Percentiles rank a stretch among this genome's conserved stretches.
These are phyloP conservation scores for Accipiter cooperii DNA, from an alignment of 2,113 vertebrate genomes.

Conservation along the genomic window DNA sequence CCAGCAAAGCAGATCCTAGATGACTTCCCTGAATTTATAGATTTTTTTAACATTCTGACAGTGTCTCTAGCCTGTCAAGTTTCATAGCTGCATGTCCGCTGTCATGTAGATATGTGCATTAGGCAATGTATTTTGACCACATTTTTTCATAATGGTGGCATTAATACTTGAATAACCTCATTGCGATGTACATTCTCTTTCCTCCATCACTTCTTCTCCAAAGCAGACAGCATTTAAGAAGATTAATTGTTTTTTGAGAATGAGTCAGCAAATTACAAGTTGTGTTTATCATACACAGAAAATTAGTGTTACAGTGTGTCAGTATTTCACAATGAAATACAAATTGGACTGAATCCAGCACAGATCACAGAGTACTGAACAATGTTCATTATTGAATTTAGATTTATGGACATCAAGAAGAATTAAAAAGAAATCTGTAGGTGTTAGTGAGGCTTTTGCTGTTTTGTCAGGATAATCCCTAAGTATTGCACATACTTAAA, in stretches of 20 bases:
- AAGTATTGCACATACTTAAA: background rate
- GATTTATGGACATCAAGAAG: background rate
- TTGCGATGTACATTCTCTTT: background rate
- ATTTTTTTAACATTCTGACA: background rate
- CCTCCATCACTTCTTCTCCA: background rate
- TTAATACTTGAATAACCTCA: background rate
- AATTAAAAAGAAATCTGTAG: background rate
- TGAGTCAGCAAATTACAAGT: background rate
- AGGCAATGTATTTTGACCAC: background rate
- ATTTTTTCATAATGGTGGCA: background rate
- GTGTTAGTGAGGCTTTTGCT: background rate
- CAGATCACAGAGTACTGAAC: background rate
- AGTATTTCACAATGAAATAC: background rate
- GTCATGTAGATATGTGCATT: background rate
- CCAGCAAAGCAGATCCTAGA: background rate
- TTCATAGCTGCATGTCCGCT: background rate
- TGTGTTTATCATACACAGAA: background rate
- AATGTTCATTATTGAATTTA: background rate
- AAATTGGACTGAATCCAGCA: conserved; percentile 1
- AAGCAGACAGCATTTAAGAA: background rate
- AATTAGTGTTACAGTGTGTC: background rate
- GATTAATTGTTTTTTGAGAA: background rate
- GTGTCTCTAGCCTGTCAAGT: background rate
- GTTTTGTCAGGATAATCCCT: background rate
- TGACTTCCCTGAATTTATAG: background rate